Evolutionary conservation across 2,888 invertebrate species (phyloP).

Genomic region (Sepiola atlantica): DNA sequence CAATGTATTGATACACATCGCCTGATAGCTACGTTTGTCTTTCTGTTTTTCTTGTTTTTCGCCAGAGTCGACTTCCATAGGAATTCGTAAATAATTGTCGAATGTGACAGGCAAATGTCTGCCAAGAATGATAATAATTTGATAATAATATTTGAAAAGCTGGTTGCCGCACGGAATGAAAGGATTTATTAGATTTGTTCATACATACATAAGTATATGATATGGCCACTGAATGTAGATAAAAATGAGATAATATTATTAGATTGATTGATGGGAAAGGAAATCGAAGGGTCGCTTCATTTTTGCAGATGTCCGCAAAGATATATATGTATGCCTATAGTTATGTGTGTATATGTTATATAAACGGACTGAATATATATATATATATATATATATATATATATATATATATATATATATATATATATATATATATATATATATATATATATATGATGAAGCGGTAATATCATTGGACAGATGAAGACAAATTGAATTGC

Average conservation of each 20-base stretch:
- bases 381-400: neutral
- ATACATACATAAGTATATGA: neutral
- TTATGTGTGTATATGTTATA: neutral
- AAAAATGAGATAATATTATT: neutral
- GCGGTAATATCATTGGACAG: neutral
- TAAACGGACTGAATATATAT: neutral
- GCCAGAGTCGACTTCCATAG: neutral
- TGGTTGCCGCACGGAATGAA: neutral
- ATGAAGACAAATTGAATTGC: neutral
- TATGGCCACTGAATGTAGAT: neutral
- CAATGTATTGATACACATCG: too few species aligned
- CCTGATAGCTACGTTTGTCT: too few species aligned
- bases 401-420: neutral
- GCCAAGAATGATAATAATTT: neutral
- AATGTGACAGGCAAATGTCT: neutral
- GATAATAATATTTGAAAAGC: neutral
- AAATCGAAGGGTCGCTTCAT: neutral
- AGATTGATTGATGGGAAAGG: neutral
- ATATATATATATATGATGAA: neutral
- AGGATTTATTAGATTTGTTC: slow-evolving; percentile 2
- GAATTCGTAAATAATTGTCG: neutral
- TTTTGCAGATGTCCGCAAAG: neutral
- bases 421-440: neutral
- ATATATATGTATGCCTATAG: neutral
- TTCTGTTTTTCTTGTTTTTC: too few species aligned